Evolutionary conservation across 2,113 vertebrate genomes (phyloP).

Genomic region (Uria aalge): DNA sequence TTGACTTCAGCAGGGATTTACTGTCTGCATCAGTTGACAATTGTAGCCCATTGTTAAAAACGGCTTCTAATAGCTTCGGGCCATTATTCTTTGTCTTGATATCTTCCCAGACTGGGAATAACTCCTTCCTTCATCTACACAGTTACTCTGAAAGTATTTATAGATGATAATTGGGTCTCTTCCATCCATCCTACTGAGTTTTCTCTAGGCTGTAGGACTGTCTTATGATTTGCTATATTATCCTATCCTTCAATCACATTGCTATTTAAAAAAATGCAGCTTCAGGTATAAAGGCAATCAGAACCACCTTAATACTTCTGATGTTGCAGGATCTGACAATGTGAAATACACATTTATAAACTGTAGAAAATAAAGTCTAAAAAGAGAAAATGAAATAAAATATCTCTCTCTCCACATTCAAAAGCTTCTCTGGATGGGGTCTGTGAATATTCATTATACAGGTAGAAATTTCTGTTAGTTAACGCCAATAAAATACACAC

Average conservation of each 20-base stretch:
- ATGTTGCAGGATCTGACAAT: background rate
- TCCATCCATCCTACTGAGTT: background rate
- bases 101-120: background rate
- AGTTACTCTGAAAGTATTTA: constrained; percentile 16
- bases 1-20: background rate
- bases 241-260: background rate
- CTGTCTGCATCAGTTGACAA: background rate
- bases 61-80: background rate
- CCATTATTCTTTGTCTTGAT: background rate
- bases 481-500: background rate
- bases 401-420: background rate
- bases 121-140: constrained; percentile 10
- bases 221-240: background rate
- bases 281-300: background rate
- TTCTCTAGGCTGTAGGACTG: background rate
- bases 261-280: background rate
- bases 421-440: background rate
- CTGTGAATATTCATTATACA: background rate
- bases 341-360: background rate
- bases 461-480: background rate
- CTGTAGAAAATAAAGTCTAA: background rate
- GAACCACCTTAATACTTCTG: background rate
- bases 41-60: background rate
- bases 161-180: background rate
- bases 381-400: background rate